Evolutionary conservation across 2,797 vertebrate species (phyloP).

Genomic region (Rhabdomys pumilio): DNA sequence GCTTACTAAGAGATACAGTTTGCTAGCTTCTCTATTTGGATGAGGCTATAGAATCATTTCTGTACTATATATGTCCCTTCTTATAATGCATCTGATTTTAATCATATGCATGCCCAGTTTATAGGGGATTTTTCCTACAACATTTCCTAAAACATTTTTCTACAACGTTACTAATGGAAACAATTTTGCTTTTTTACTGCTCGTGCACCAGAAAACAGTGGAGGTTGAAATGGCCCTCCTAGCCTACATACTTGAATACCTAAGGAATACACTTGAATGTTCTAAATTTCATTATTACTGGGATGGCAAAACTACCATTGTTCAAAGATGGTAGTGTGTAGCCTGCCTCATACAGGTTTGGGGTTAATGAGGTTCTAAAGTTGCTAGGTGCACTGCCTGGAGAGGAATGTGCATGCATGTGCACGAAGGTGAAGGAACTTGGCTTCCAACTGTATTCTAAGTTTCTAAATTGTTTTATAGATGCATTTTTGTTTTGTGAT

Average conservation of each 20-base stretch:
- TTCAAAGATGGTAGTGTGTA: not conserved
- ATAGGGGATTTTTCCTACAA: not conserved
- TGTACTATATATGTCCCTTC: not conserved
- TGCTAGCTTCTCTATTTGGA: not conserved
- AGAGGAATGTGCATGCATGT: not conserved
- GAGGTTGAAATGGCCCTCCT: not conserved
- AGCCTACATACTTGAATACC: not conserved
- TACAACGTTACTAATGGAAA: not conserved
- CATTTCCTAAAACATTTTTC: not conserved
- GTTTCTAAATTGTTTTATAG: constrained; percentile 18
- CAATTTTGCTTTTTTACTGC: not conserved
- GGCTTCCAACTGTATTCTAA: not conserved
- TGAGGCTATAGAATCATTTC: not conserved
- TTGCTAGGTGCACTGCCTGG: not conserved
- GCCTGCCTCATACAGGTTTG: not conserved
- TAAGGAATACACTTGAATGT: not conserved
- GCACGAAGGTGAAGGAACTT: not conserved
- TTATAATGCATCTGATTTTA: not conserved
- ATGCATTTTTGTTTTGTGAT: not conserved
- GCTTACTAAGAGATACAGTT: not conserved
- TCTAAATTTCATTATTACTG: not conserved
- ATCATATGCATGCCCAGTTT: not conserved
- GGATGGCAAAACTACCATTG: not conserved
- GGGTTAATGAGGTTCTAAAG: not conserved
- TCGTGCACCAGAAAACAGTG: not conserved